Conservation (phyloP, 2,797 vertebrate genomes). For the Gymnoscopelus microlampas region DNA sequence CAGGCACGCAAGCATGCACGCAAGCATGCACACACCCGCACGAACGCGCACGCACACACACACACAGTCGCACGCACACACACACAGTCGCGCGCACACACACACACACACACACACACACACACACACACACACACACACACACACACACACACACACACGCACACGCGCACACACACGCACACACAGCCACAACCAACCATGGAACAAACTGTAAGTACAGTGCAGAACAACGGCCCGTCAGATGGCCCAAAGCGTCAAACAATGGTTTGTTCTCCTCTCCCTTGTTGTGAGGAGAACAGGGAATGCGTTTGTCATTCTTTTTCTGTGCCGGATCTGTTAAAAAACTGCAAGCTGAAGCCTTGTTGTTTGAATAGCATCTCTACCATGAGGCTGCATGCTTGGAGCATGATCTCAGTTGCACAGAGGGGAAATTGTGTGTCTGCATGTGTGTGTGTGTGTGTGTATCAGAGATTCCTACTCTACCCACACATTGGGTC, state of each 20-base stretch:
- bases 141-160: too few relatives aligned
- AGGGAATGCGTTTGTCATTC: constrained; percentile 67
- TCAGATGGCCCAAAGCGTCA: constrained; percentile 28
- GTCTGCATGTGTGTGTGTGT: not conserved
- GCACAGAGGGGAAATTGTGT: constrained; percentile 77
- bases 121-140: not conserved
- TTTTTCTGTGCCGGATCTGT: constrained; percentile 42
- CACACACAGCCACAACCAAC: not conserved
- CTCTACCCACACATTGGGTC: constrained; percentile 73
- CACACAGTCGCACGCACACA: not conserved
- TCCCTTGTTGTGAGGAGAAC: constrained; percentile 50
- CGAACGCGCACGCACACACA: not conserved
- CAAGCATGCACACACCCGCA: too few relatives aligned
- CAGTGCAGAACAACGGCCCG: not conserved
- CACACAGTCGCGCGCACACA: too few relatives aligned
- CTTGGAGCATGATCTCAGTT: constrained; percentile 74
- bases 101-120: too few relatives aligned
- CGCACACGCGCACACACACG: not conserved
- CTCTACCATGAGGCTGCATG: constrained; percentile 72
- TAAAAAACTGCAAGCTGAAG: constrained; percentile 42
- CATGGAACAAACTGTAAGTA: constrained; percentile 22
- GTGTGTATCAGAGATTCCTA: constrained; percentile 77
- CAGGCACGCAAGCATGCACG: too few relatives aligned
- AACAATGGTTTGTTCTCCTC: constrained; percentile 51
- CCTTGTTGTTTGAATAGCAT: constrained; percentile 72